These are phyloP conservation scores for Drosophila austrosaltans DNA, from an alignment of 2,888 invertebrate species.

Conservation along the genomic window DNA sequence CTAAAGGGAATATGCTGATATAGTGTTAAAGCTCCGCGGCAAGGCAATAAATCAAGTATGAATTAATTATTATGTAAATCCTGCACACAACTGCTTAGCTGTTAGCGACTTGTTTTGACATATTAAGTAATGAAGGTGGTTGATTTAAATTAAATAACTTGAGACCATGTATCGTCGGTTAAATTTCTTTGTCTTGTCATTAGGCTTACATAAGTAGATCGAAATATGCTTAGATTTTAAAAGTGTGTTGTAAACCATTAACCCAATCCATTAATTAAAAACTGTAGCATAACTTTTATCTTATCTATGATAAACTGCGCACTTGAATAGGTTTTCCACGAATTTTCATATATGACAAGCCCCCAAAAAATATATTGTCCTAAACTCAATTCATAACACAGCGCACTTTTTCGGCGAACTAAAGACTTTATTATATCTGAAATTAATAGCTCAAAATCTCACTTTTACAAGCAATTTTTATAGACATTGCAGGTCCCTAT, in stretches of 20 bases:
- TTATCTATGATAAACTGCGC: background rate
- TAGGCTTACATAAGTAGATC: too few relatives aligned
- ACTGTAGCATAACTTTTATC: background rate
- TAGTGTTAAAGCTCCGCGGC: constrained; percentile 4
- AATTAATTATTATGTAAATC: constrained; percentile 40
- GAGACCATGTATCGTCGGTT: background rate
- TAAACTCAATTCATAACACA: background rate
- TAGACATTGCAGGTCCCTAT: background rate
- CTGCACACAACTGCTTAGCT: background rate
- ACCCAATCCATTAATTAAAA: background rate
- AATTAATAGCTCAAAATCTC: background rate
- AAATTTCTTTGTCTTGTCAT: too few relatives aligned
- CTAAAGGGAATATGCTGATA: constrained; percentile 9
- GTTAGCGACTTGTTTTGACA: constrained; percentile 16
- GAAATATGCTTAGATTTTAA: background rate
- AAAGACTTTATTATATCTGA: background rate
- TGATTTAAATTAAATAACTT: background rate
- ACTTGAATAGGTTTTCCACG: background rate
- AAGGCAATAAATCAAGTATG: constrained; percentile 29
- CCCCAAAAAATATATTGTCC: background rate
- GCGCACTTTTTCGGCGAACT: constrained; percentile 1
- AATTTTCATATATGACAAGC: background rate
- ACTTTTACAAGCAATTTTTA: constrained; percentile 4
- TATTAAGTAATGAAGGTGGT: constrained; percentile 29
- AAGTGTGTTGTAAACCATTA: background rate